Evolutionary conservation across 2,797 vertebrate genomes (phyloP), one percentile per base, ranked within the genome.

Genomic region (Platalea minor): DNA sequence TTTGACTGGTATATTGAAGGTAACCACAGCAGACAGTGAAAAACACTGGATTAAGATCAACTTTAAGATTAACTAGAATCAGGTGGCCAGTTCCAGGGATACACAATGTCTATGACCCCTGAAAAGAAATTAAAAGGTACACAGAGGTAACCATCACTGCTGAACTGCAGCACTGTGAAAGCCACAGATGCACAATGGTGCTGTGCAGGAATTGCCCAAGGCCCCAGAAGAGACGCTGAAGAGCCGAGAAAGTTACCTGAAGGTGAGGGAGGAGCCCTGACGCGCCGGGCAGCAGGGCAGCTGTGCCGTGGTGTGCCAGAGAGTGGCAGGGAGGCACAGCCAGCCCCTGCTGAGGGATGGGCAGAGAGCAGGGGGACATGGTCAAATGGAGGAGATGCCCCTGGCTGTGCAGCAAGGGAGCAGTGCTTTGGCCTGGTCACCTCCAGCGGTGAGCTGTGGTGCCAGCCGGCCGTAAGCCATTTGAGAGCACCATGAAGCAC

Each of bases 401-500:
- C 50, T 20, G 29, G 61, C 51, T 0, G 0, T 17, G 56, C 11
- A 0, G 0, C n/a, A 4, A 61, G 19, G 48, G 7, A 3, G 1
- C 23, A 13, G 33, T 8, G 9, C 18, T 79, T 67, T 5, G 21
- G 45, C 9, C 0, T 0, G 17, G 37, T 17, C 31, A 17, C 31
- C 37, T 54, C 43, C 1, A 4, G 13, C 3, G 3, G 25, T 5
- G 6, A 65, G 31, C 69, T 33, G 23, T 2, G 4, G 7, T 8
- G 19, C 26, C 5, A 16, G 15, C 25, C 1, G 5, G 17, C 45
- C 16, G 6, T 11, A 41, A 33, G 37, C 5, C 31, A 21, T 35
- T 12, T 14, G 37, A 81, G 48, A 89, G 35, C 43, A 37, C 8
- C 1, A 0, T 6, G 39, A 64, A 88, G 50, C 45, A 76, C 43